phyloP scores from a whole-genome alignment of 2,888 invertebrate genomes.

The Xanthia togata region DNA sequence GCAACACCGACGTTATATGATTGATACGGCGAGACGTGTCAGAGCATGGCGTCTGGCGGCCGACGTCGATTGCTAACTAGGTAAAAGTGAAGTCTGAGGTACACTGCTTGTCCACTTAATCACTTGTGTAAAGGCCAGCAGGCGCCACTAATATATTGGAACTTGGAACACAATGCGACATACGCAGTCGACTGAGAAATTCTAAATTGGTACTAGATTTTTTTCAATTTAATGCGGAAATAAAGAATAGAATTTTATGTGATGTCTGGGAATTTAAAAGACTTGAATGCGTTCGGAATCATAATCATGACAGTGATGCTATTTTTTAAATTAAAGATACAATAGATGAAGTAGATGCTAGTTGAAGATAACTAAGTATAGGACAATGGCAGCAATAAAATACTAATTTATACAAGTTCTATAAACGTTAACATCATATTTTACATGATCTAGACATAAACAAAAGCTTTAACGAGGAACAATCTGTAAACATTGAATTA shows the following conservation, averaged over 20 bases:
- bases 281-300: slow-evolving; percentile 35
- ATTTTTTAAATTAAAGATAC: slow-evolving; percentile 19
- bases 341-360: neutral
- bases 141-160: slow-evolving; percentile 56
- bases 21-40: slow-evolving; percentile 71
- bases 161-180: slow-evolving; percentile 44
- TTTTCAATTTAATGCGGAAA: slow-evolving; percentile 46
- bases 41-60: slow-evolving; percentile 62
- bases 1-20: slow-evolving; percentile 63
- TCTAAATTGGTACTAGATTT: slow-evolving; percentile 27
- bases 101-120: slow-evolving; percentile 57
- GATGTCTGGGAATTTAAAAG: slow-evolving; percentile 42
- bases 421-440: slow-evolving; percentile 27
- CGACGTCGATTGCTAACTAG: slow-evolving; percentile 57
- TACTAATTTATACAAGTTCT: slow-evolving; percentile 16
- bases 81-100: slow-evolving; percentile 58
- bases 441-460: slow-evolving; percentile 33
- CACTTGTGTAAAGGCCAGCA: slow-evolving; percentile 48
- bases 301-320: slow-evolving; percentile 13
- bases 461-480: slow-evolving; percentile 49
- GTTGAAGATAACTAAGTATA: slow-evolving; percentile 1
- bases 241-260: slow-evolving; percentile 28
- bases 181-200: slow-evolving; percentile 27
- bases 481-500: slow-evolving; percentile 49
- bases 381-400: neutral